A percentile compares a stretch with the other conserved stretches of the same genome.
Conservation (phyloP, 2,888 invertebrate genomes). For the Eupithecia exiguata region DNA sequence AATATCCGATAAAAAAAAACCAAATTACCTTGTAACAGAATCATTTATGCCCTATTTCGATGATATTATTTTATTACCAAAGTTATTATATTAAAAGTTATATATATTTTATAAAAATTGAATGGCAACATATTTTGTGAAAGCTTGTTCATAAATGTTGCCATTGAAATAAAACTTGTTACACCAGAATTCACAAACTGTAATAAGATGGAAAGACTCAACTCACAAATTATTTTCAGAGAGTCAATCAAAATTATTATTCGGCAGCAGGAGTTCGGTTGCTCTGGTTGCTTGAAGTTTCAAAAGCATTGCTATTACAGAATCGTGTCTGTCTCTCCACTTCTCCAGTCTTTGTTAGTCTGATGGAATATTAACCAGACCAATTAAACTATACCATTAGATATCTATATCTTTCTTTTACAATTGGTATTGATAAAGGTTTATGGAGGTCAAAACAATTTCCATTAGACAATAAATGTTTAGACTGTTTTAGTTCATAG, state of each 20-base stretch:
- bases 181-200: not conserved
- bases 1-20: not conserved
- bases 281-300: constrained; percentile 31
- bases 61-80: no score
- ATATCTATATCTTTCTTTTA: not conserved
- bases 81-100: no score
- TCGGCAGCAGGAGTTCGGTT: constrained; percentile 42
- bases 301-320: constrained; percentile 32
- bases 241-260: constrained; percentile 43
- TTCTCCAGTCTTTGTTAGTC: constrained; percentile 9
- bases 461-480: not conserved
- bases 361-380: constrained; percentile 9
- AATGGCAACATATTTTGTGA: no score
- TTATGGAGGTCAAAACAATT: not conserved
- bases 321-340: constrained; percentile 29
- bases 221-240: constrained; percentile 32
- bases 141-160: no score
- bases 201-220: constrained; percentile 10
- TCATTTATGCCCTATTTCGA: not conserved
- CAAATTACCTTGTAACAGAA: not conserved
- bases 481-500: not conserved
- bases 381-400: not conserved
- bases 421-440: not conserved
- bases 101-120: no score
- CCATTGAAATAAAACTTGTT: not conserved